phyloP scores from a whole-genome alignment of 1,140 invertebrate genomes.

The Saccostrea glomerata region DNA sequence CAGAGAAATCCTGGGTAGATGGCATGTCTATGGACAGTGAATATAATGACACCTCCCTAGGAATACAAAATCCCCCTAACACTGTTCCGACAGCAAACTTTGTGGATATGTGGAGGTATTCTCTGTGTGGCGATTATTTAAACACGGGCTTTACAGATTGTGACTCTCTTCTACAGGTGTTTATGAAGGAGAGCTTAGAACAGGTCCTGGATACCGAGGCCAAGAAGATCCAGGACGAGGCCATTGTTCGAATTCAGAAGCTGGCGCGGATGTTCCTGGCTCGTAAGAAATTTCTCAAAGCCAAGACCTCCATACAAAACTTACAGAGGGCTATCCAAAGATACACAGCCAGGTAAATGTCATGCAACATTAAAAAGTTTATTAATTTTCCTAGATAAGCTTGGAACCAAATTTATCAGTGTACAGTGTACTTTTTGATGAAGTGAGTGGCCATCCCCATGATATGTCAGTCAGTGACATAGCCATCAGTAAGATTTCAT shows the following conservation, averaged over 20 bases:
- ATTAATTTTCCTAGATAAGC: too few species aligned
- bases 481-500: too few species aligned
- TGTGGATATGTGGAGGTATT: constrained; percentile 24
- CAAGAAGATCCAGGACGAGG: constrained; percentile 87
- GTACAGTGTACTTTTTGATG: too few species aligned
- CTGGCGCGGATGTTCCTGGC: constrained; percentile 87
- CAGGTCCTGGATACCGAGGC: constrained; percentile 89
- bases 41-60: neutral
- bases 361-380: neutral
- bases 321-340: constrained; percentile 72
- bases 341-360: constrained; percentile 72
- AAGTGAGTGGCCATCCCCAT: too few species aligned
- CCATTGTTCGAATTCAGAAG: constrained; percentile 86
- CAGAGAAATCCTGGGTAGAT: constrained; percentile 1
- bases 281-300: constrained; percentile 82
- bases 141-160: neutral
- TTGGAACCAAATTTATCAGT: too few species aligned
- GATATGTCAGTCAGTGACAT: too few species aligned
- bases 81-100: constrained; percentile 7
- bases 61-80: too few species aligned
- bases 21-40: neutral
- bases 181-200: constrained; percentile 93
- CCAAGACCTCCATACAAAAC: constrained; percentile 76
- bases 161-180: constrained; percentile 83
- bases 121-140: neutral